Conservation (phyloP, 2,113 vertebrate genomes). For the Perognathus longimembris region DNA sequence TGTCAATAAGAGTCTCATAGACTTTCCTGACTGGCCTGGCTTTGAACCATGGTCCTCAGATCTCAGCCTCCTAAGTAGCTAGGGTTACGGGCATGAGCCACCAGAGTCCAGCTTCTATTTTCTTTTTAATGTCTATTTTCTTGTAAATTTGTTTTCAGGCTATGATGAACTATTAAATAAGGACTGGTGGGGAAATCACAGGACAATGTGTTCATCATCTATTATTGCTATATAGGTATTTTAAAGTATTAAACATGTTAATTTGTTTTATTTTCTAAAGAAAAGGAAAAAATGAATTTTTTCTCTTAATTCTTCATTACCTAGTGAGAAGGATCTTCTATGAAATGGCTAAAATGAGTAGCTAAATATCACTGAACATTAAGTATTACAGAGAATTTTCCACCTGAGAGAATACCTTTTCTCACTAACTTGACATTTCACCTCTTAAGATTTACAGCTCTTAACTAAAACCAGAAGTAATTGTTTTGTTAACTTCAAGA, state of each 20-base stretch:
- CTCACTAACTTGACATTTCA: slow-evolving; percentile 64
- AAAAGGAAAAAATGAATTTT: neutral
- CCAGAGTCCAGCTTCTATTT: too few relatives aligned
- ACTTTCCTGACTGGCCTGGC: too few relatives aligned
- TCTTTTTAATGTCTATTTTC: slow-evolving; percentile 20
- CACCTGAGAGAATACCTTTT: slow-evolving; percentile 53
- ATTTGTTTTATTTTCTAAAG: slow-evolving; percentile 10
- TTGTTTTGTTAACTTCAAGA: slow-evolving; percentile 34
- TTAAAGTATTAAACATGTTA: neutral
- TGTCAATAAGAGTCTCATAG: too few relatives aligned
- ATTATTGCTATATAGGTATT: neutral
- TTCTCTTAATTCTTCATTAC: slow-evolving; percentile 49
- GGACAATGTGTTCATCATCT: neutral
- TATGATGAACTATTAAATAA: neutral
- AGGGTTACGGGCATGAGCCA: too few relatives aligned
- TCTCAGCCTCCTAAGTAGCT: too few relatives aligned
- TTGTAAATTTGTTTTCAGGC: slow-evolving; percentile 28
- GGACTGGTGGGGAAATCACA: neutral
- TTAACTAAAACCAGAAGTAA: slow-evolving; percentile 61
- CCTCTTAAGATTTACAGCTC: slow-evolving; percentile 66
- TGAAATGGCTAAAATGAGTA: neutral
- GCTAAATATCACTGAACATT: slow-evolving; percentile 77
- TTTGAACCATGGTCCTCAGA: too few relatives aligned
- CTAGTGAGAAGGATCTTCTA: neutral
- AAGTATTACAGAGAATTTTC: slow-evolving; percentile 65